These are phyloP conservation scores for Cricetomys ansorgei DNA, from an alignment of 2,113 vertebrate species.

Conservation along the genomic window DNA sequence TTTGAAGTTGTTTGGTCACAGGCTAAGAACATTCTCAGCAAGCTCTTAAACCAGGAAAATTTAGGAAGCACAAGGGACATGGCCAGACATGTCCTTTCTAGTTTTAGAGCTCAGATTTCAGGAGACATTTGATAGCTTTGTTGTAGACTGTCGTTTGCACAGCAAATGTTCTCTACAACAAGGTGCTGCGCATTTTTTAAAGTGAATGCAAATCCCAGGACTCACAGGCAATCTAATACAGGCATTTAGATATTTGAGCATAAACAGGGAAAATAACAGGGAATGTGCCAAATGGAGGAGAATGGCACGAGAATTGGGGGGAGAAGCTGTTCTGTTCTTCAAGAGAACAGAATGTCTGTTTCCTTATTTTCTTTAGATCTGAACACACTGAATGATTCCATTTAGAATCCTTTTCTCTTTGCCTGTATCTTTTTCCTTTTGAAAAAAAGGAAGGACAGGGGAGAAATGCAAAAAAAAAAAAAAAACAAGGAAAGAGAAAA, in stretches of 20 bases:
- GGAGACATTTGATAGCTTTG: constrained; percentile 35
- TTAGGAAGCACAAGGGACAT: not conserved
- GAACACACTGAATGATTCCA: not conserved
- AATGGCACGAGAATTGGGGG: not conserved
- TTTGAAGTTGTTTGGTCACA: not conserved
- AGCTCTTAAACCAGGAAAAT: not conserved
- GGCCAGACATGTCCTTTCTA: constrained; percentile 15
- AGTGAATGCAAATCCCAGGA: constrained; percentile 46
- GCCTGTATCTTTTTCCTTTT: not conserved
- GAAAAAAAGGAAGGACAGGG: not conserved
- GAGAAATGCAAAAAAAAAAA: not conserved
- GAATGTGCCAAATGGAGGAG: not conserved
- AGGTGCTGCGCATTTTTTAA: constrained; percentile 43
- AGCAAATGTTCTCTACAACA: constrained; percentile 45
- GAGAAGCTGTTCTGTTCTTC: not conserved
- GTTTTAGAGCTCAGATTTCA: constrained; percentile 43
- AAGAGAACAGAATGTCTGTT: not conserved
- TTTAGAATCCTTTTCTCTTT: constrained; percentile 11
- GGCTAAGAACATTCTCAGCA: not conserved
- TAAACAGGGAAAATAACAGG: constrained; percentile 39
- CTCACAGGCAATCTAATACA: constrained; percentile 53
- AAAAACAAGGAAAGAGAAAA: too few relatives aligned
- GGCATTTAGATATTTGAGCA: constrained; percentile 46
- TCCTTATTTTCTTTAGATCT: not conserved
- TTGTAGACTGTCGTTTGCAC: not conserved